Evolutionary conservation across 2,113 vertebrate species (phyloP).

Genomic region (Tenebrosternarchus preto): DNA sequence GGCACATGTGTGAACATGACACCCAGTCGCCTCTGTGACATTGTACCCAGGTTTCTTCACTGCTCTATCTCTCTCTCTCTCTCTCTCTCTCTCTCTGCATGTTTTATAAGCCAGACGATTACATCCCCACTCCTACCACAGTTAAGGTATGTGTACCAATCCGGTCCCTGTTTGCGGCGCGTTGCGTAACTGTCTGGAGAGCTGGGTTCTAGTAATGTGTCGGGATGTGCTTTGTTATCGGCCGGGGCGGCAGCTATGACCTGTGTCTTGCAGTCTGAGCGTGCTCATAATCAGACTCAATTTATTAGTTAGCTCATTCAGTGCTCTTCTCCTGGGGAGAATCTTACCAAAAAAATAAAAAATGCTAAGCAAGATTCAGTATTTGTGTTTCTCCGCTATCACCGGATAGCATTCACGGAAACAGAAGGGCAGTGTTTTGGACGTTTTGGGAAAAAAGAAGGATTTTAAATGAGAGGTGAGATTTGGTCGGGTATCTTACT

Average conservation of each 20-base stretch:
- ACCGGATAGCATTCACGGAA: constrained; percentile 15
- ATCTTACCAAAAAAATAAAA: not conserved
- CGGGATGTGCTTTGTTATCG: not conserved
- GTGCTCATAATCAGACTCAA: constrained; percentile 6
- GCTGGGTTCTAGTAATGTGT: constrained; percentile 13
- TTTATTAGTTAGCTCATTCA: not conserved
- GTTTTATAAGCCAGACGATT: constrained; percentile 3
- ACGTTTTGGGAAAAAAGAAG: not conserved
- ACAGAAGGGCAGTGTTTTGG: not conserved
- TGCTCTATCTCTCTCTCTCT: constrained; percentile 5
- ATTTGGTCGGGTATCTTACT: constrained; percentile 9
- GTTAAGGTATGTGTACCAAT: not conserved
- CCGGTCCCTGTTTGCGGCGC: not conserved
- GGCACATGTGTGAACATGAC: constrained; percentile 44
- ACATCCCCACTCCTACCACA: not conserved
- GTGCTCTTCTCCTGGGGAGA: not conserved
- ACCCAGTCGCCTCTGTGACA: constrained; percentile 31
- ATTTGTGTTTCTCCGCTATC: not conserved
- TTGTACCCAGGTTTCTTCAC: constrained; percentile 36
- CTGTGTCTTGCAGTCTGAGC: not conserved
- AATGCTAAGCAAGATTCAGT: too few species aligned
- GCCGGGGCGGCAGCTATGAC: not conserved
- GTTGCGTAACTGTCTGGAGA: constrained; percentile 9
- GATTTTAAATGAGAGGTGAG: constrained; percentile 24
- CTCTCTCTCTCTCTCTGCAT: constrained; percentile 2